These are phyloP conservation scores for Volucella inanis DNA, from an alignment of 2,888 invertebrate species.

Conservation along the genomic window DNA sequence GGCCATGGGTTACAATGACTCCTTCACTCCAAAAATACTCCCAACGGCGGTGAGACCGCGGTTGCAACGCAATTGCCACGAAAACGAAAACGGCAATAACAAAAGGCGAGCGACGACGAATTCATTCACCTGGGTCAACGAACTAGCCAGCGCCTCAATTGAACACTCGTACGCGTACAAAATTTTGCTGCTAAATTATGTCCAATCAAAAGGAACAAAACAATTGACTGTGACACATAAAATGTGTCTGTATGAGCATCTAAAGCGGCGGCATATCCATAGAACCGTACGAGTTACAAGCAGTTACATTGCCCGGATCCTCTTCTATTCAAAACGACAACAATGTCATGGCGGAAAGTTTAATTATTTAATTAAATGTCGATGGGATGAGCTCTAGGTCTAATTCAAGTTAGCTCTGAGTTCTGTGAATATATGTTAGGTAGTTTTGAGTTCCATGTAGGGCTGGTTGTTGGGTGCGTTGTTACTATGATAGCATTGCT, in stretches of 20 bases:
- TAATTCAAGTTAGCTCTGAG: too few species aligned
- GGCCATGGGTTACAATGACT: constrained; percentile 48
- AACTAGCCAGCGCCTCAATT: constrained; percentile 56
- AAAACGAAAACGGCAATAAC: not conserved
- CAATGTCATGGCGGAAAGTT: constrained; percentile 73
- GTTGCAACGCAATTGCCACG: too few species aligned
- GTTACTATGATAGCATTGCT: constrained; percentile 57
- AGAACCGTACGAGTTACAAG: not conserved
- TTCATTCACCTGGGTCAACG: constrained; percentile 70
- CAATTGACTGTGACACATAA: constrained; percentile 73
- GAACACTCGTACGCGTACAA: constrained; percentile 56
- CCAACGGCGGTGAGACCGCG: not conserved
- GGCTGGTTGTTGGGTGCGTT: constrained; percentile 5
- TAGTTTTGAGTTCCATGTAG: too few species aligned
- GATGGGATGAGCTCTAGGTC: constrained; percentile 55
- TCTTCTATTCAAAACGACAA: constrained; percentile 38
- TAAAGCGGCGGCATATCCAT: too few species aligned
- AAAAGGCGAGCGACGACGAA: constrained; percentile 24
- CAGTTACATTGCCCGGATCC: constrained; percentile 63
- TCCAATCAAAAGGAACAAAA: constrained; percentile 74
- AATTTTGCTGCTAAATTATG: constrained; percentile 70
- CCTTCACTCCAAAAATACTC: constrained; percentile 61
- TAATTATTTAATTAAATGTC: constrained; percentile 74
- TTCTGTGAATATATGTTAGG: too few species aligned
- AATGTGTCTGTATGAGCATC: constrained; percentile 34